Base-by-base conservation (phyloP, 2,888 invertebrate species). In the Lycophotia porphyrea region DNA sequence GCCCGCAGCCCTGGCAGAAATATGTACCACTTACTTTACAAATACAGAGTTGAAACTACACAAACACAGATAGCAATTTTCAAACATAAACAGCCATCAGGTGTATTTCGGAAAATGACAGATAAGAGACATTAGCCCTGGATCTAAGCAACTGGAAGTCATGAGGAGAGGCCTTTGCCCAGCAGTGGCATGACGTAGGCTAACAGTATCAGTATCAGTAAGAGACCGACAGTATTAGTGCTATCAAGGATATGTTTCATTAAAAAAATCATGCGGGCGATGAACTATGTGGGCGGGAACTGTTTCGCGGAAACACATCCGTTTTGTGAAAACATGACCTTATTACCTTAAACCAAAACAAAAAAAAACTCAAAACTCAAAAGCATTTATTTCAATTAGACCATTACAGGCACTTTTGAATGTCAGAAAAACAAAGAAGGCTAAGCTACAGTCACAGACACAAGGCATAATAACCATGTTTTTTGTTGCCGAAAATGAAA, bases 251-350 rank as follows among this genome's bases (percentile, higher is more conserved):
- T 70, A 58, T 68, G 71, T 47, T 39, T 69, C 63, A 75, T 87
- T 86, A 87, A 65, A 34, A 52, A 27, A 64, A 88, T 88, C 85
- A 85, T 87, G 75, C 81, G 83, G 87, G 88, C 24, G 80, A 86
- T 82, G n/a, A n/a, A n/a, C n/a, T n/a, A n/a, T n/a, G n/a, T n/a
- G n/a, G n/a, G n/a, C n/a, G 81, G 78, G 81, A 87, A 76, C 36
- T 70, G 44, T 42, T 78, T 72, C 42, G 74, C 66, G 73, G 80
- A 79, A 86, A 66, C 78, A 81, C 86, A 82, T 84, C 63, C 36
- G 34, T 64, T 69, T 74, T 71, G 58, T 60, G 36, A 60, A 80
- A 24, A 75, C 61, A 60, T 80, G 84, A 71, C 84, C 75, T 55
- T 34, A 42, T 52, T 63, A n/a, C 44, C 0, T 4, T 24, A 2